Base-by-base conservation (phyloP, 2,113 vertebrate genomes). In the Halichoerus grypus region DNA sequence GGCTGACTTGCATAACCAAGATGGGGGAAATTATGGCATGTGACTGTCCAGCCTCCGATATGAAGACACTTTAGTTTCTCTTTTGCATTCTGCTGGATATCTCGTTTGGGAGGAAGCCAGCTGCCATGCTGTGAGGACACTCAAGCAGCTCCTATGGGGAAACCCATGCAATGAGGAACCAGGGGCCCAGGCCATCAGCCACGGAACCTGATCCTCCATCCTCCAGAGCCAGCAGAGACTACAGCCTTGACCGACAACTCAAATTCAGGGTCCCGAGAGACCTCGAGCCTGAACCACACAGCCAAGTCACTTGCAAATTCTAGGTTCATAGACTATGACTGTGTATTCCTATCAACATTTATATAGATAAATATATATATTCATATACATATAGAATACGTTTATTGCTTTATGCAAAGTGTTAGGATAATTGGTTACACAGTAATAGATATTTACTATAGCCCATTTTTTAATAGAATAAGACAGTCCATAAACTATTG, bases 161-260 rank as follows among this genome's bases (percentile, higher is more conserved):
- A 46, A 24, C 72, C 72, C 39, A 4, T 1, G 42, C 24, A 1
- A 42, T 0, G 15, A 42, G 57, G 7, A 18, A 13, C 8, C 2
- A 4, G 28, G 57, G 26, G 9, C 39, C n/a, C 26, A 31, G 57
- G 16, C 57, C n/a, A 24, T 36, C 21, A 22, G 19, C 33, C 53
- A 36, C 3, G 33, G 74, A 49, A 42, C 12, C 42, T 9, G 42
- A 31, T 4, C 39, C 11, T 26, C 42, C 21, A 13, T 42, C 33
- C 3, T 28, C 21, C 33, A 63, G 21, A 59, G 42, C 42, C 21
- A 0, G 33, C 42, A 7, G 21, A 28, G 57, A 77, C 31, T 36
- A 19, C 5, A 14, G 57, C 33, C 57, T 4, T 24, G 5, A 36
- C 19, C 3, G 10, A 8, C 9, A 18, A 51, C 31, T 63, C 46